Conservation (phyloP, 2,113 vertebrate species). For the Hemiscyllium ocellatum region DNA sequence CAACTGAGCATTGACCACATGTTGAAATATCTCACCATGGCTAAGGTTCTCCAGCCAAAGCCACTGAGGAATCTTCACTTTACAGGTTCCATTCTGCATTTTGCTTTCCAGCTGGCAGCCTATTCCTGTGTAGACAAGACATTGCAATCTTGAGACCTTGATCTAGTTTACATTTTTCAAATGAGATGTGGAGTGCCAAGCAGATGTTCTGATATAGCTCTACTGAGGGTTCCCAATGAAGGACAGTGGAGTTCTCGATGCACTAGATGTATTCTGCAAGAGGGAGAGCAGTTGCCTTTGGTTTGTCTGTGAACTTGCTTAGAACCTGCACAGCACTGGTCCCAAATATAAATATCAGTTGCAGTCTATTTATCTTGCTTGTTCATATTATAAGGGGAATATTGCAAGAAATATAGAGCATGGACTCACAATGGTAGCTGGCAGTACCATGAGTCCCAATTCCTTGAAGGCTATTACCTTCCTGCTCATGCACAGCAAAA, state of each 20-base stretch:
- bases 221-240: neutral
- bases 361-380: neutral
- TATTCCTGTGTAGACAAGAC: neutral
- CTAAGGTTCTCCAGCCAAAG: neutral
- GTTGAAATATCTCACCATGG: neutral
- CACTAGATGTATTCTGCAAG: neutral
- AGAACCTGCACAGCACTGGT: neutral
- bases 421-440: neutral
- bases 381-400: neutral
- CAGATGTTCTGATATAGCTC: neutral
- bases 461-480: neutral
- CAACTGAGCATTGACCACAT: neutral
- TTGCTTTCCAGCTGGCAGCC: neutral
- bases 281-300: neutral
- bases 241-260: neutral
- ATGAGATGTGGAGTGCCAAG: neutral
- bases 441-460: neutral
- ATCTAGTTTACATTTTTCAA: neutral
- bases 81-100: neutral
- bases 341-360: neutral
- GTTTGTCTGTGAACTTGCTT: neutral
- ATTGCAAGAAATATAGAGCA: neutral
- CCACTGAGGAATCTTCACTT: neutral
- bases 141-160: too few species aligned
- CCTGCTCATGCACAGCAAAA: neutral